Percentiles rank a stretch among this genome's conserved stretches.
These are phyloP conservation scores for Wiebesia pumilae DNA, from an alignment of 1,140 invertebrate genomes.

Conservation along the genomic window DNA sequence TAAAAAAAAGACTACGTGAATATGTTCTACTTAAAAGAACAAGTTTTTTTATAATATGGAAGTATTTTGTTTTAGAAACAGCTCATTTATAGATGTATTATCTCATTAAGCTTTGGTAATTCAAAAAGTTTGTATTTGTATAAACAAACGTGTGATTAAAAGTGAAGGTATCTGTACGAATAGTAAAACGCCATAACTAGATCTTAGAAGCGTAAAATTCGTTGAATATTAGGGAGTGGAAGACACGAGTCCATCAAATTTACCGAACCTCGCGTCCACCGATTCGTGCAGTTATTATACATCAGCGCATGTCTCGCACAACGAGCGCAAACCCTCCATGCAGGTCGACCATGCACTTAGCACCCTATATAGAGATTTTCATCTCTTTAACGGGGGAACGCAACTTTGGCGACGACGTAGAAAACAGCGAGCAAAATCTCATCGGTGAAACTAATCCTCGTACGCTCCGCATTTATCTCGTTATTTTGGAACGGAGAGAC, in stretches of 20 bases:
- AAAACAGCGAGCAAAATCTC: background rate
- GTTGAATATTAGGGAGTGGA: too few relatives aligned
- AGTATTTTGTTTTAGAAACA: too few relatives aligned
- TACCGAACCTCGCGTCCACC: background rate
- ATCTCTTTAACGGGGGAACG: background rate
- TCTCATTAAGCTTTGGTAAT: too few relatives aligned
- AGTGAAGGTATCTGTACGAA: too few relatives aligned
- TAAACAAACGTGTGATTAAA: too few relatives aligned
- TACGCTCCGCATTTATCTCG: constrained; percentile 12
- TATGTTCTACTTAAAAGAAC: too few relatives aligned
- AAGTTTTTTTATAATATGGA: too few relatives aligned
- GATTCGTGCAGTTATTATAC: background rate
- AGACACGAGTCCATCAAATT: background rate
- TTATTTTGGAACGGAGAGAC: background rate
- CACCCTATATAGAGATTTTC: constrained; percentile 24
- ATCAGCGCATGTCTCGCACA: background rate
- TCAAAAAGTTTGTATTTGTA: too few relatives aligned
- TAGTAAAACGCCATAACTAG: too few relatives aligned
- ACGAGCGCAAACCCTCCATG: background rate
- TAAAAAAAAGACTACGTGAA: too few relatives aligned
- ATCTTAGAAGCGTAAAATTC: too few relatives aligned
- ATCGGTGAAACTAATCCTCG: constrained; percentile 9
- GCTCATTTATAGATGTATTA: too few relatives aligned
- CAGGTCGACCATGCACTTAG: background rate
- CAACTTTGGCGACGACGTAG: background rate